Evolutionary conservation across 1,140 invertebrate genomes (phyloP).

Genomic region (Plectus sambesii): DNA sequence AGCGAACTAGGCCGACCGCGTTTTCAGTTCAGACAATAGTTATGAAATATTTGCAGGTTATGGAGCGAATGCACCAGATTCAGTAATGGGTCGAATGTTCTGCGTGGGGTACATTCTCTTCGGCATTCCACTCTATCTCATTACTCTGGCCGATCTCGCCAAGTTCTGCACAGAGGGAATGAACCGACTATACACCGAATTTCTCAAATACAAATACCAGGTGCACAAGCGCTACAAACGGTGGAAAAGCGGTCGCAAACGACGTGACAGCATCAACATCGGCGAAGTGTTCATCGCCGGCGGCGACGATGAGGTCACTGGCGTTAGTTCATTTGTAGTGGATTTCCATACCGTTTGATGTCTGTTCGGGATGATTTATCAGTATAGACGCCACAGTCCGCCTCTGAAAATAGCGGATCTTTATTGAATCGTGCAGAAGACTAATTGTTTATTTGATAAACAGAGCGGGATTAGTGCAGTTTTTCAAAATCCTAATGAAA

Average conservation of each 20-base stretch:
- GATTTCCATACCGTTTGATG: too few relatives aligned
- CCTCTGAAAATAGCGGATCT: too few relatives aligned
- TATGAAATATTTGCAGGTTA: conserved; percentile 25
- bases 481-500: too few relatives aligned
- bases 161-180: conserved; percentile 43
- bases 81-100: conserved; percentile 35
- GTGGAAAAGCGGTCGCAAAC: conserved; percentile 23
- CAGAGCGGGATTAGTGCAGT: too few relatives aligned
- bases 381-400: too few relatives aligned
- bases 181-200: conserved; percentile 42
- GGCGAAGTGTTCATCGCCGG: conserved; percentile 40
- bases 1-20: too few relatives aligned
- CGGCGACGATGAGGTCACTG: conserved; percentile 32
- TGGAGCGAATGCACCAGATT: conserved; percentile 37
- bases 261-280: conserved; percentile 18
- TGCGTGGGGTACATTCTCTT: conserved; percentile 39
- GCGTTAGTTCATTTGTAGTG: too few relatives aligned
- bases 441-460: too few relatives aligned
- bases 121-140: conserved; percentile 42
- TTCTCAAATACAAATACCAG: conserved; percentile 36
- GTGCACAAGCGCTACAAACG: conserved; percentile 26
- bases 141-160: conserved; percentile 44
- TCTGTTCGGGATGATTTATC: too few relatives aligned
- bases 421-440: too few relatives aligned
- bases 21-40: too few relatives aligned